Evolutionary conservation across 23 tunicate species (phyloP).

Genomic region (Clavelina lepadiformis): DNA sequence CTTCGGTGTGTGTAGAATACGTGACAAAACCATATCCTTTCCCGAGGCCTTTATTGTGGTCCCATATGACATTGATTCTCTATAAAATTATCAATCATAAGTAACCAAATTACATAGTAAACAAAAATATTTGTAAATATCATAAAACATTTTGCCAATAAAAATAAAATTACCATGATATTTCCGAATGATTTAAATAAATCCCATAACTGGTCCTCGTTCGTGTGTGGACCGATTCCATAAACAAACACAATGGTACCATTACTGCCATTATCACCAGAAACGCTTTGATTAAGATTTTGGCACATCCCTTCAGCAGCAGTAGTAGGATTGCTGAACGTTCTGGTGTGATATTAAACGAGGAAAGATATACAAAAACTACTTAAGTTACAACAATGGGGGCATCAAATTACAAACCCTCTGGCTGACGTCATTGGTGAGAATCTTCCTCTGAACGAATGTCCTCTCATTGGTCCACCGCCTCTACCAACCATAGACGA

Average conservation of each 20-base stretch:
- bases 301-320: too few species aligned
- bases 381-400: too few species aligned
- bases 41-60: conserved; percentile 51
- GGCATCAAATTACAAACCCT: too few species aligned
- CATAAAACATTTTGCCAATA: too few species aligned
- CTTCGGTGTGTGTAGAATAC: conserved; percentile 41
- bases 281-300: too few species aligned
- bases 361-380: too few species aligned
- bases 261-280: not conserved
- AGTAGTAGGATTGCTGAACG: too few species aligned
- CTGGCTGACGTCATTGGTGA: conserved; percentile 42
- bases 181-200: conserved; percentile 56
- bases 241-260: conserved; percentile 70
- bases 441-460: conserved; percentile 31
- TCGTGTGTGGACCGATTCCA: conserved; percentile 75
- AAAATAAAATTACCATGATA: conserved; percentile 28
- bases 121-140: too few species aligned
- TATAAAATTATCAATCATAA: conserved; percentile 3
- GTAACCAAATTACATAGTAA: too few species aligned
- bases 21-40: conserved; percentile 89
- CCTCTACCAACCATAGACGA: conserved; percentile 12
- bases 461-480: conserved; percentile 57
- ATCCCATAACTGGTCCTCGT: conserved; percentile 53
- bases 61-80: conserved; percentile 66
- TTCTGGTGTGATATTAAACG: too few species aligned